Evolutionary conservation across 2,113 vertebrate species (phyloP), one percentile per base, ranked within the genome.

Genomic region (Cygnus atratus): DNA sequence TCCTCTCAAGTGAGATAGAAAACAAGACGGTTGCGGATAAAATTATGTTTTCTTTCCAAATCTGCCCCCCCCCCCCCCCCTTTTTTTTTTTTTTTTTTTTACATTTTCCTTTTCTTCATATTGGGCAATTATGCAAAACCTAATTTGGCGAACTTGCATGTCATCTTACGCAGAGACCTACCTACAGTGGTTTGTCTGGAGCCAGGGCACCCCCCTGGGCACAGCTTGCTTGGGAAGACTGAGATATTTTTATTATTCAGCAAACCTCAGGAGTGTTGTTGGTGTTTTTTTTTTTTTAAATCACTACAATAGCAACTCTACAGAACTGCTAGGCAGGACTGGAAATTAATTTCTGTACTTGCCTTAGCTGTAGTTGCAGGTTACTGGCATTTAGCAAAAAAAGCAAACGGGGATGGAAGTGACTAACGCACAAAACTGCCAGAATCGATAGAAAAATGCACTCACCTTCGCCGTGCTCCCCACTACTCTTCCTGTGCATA

Each of bases 81-180:
- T 8, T 8, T 17, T 46, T 46, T 48, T 48, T 20, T 46, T 46
- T 11, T 10, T 44, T 81, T 65, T 33, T 25, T 75, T 21, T 5
- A 4, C 59, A 13, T 54, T n/a, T 65, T 25, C 19, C 4, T 24
- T 73, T 70, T 44, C 37, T 84, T 89, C 44, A n/a, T 93, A 85
- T 97, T 97, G 96, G 95, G 96, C 97, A 97, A 97, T 97, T 88
- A 95, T 96, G 96, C 92, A 93, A 97, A 98, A 96, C 94, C 91
- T 96, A 95, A 97, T 92, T 95, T 96, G 92, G 96, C 95, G 88
- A 98, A 92, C 97, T 98, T 97, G 97, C 95, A 93, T 97, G 95
- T 98, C 98, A 98, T 98, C 97, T 97, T 93, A 95, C 98, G 97
- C 98, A 98, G 97, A 96, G 98, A 61, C 97, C 97, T 97, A 96